A percentile compares a stretch with the other conserved stretches of the same genome.
phyloP scores from a whole-genome alignment of 1,140 invertebrate genomes.

The Hyles euphorbiae region DNA sequence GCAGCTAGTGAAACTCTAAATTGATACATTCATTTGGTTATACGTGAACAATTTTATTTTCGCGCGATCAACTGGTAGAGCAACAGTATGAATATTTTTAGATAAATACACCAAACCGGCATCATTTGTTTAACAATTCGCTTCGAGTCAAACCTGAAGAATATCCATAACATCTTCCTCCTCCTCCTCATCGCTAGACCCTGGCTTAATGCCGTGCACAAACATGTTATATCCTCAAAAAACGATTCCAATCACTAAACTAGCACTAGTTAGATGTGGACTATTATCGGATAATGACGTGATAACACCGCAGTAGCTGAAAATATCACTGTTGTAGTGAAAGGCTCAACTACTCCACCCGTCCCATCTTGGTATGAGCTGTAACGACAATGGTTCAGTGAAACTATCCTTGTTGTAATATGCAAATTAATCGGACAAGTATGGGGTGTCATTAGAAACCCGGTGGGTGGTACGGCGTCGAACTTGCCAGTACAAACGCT shows the following conservation, averaged over 20 bases:
- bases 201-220: constrained; percentile 51
- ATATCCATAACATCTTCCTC: constrained; percentile 69
- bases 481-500: constrained; percentile 44
- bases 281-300: too few relatives aligned
- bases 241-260: too few relatives aligned
- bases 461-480: constrained; percentile 54
- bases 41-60: background rate
- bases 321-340: too few relatives aligned
- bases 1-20: too few relatives aligned
- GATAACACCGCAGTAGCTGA: too few relatives aligned
- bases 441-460: constrained; percentile 56
- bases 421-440: constrained; percentile 65
- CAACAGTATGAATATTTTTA: background rate
- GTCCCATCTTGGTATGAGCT: constrained; percentile 5
- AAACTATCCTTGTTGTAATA: constrained; percentile 37
- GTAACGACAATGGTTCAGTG: background rate
- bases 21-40: too few relatives aligned
- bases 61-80: background rate
- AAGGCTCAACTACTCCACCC: too few relatives aligned
- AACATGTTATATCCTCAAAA: constrained; percentile 41
- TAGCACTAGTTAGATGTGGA: too few relatives aligned
- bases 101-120: background rate
- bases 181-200: constrained; percentile 62
- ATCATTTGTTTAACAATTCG: background rate
- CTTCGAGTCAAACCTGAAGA: constrained; percentile 42